Percentiles rank a stretch among this genome's conserved stretches.
Conservation (phyloP, 2,888 invertebrate genomes). For the Synanthedon myopaeformis region DNA sequence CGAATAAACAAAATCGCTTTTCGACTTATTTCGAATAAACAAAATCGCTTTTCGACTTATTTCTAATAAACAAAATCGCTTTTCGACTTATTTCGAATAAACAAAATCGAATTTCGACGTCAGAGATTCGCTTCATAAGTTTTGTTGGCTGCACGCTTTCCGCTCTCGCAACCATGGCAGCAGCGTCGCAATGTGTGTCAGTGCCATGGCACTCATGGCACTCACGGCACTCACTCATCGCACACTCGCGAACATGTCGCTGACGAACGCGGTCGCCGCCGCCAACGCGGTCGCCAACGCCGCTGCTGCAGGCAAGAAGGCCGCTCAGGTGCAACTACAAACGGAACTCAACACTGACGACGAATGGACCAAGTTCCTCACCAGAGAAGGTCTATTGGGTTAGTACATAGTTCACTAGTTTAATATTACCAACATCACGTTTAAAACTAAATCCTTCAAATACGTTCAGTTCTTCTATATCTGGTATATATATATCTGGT, state of each 20-base stretch:
- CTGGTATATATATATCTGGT: too few relatives aligned
- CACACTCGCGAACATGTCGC: conserved; percentile 35
- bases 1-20: too few relatives aligned
- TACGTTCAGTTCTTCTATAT: too few relatives aligned
- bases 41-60: too few relatives aligned
- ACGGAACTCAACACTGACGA: conserved; percentile 85
- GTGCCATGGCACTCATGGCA: conserved; percentile 4
- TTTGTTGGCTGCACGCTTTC: neutral
- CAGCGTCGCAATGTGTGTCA: neutral
- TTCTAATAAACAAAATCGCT: too few relatives aligned
- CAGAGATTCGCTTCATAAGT: neutral
- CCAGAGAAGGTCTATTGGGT: conserved; percentile 83
- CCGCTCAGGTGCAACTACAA: conserved; percentile 81
- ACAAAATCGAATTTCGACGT: too few relatives aligned
- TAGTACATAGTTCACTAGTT: too few relatives aligned
- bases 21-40: too few relatives aligned
- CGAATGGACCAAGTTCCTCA: conserved; percentile 84
- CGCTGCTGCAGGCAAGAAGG: conserved; percentile 76
- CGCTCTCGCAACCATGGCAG: conserved; percentile 1
- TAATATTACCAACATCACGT: too few relatives aligned
- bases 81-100: too few relatives aligned
- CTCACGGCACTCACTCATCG: conserved; percentile 7
- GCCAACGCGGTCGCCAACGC: conserved; percentile 52
- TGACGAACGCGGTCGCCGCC: conserved; percentile 54
- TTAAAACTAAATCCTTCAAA: too few relatives aligned